Base-by-base conservation (phyloP, 2,888 invertebrate species). In the Copidosoma aretas region DNA sequence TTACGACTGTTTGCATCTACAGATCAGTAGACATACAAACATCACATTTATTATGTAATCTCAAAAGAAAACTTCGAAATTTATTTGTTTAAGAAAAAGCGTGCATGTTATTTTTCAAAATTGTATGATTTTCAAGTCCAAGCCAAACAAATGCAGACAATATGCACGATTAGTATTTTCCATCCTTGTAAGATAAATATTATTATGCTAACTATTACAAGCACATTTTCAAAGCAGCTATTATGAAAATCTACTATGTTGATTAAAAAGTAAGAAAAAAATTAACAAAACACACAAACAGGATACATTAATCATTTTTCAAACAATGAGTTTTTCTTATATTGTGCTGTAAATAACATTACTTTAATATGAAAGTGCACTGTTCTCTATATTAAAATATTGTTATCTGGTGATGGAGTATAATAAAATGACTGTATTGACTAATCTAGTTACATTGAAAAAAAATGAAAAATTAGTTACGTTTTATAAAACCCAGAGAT, bases 11-110 rank as follows among this genome's bases (percentile, higher is more conserved):
- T 59, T 57, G 24, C 43, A 46, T 67, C 57, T 39, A 66, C 10
- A 43, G 69, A 43, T 69, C 71, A 72, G 71, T 64, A 66, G 32
- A 69, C 17, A 41, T 60, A 57, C 25, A 68, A 53, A 41, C 22
- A 43, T 39, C 41, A 59, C 17, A 64, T 51, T 52, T 14, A 57
- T 64, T 19, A 52, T 54, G 21, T 21, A 67, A 64, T 62, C 54
- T 67, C 53, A 56, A 60, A 53, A 51, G 58, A 64, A 70, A 41
- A 53, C 49, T 39, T n/a, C 49, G 1, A 12, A 54, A 56, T 70
- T 60, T 66, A 64, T 58, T 67, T 64, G 51, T 49, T 64, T 39
- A 51, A 58, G n/a, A 60, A 61, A 67, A 61, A 64, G n/a, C 43
- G 21, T 15, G 25, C 22, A 49, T 58, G 14, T 52, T 53, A 53